Base-by-base conservation (phyloP, 1,140 invertebrate genomes). In the Heliothis subflexa region DNA sequence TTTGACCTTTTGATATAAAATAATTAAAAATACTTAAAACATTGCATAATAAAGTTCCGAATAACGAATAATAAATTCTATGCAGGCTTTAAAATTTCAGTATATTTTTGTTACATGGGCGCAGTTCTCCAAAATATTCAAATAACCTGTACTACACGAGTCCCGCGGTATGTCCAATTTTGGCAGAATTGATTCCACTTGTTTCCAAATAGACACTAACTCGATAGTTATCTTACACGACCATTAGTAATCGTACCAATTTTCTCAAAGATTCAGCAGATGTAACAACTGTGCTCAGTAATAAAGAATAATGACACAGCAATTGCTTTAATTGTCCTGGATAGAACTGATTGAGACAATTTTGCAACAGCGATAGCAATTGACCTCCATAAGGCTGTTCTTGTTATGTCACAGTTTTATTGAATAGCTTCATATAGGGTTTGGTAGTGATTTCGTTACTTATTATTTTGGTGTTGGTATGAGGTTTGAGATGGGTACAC, bases 321-420 rank as follows among this genome's bases (percentile, higher is more conserved):
- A 71, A 71, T 71, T 71, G 68, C 25, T 71, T 71, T 71, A 71
- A 71, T 71, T 71, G 68, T 33, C 18, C 50, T 54, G 68, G 68
- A 71, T 71, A 71, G 50, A 71, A 71, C 13, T 71, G 68, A 71
- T 71, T 71, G 68, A 71, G 68, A 33, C 68, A 71, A 71, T 71
- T 71, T 71, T 40, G 68, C 68, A 40, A 71, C 33, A 50, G 18
- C 50, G 68, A 54, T 71, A 16, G 50, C 68, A 71, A 71, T 71
- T 71, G 68, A 71, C 68, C 68, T 55, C 33, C 25, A 33, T 71
- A 33, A 55, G 50, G 12, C 10, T 28, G 33, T 33, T 71, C 50
- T 25, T 55, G 14, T 50, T 68, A 50, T 4, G 9, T 71, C 25
- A 40, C 68, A 68, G 33, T 64, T 40, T 12, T 64, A 45, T 64